Conservation (phyloP, 2,797 vertebrate species). For the Fundulus diaphanus region DNA sequence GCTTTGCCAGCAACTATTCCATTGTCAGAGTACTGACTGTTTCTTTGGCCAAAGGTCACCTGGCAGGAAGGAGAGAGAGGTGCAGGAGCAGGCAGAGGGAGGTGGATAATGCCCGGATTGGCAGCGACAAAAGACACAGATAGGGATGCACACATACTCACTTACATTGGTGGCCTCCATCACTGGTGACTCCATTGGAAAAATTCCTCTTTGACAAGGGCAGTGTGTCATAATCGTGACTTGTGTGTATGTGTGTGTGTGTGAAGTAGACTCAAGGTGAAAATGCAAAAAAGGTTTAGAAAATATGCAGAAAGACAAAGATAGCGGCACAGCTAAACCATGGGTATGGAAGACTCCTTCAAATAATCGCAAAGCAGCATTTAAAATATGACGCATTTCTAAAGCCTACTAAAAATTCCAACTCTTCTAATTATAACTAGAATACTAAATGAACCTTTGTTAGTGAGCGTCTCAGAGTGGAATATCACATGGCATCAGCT, state of each 20-base stretch:
- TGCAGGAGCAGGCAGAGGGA: conserved; percentile 22
- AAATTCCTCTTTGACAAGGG: conserved; percentile 30
- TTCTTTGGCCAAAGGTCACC: conserved; percentile 61
- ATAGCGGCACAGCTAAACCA: not conserved
- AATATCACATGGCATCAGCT: conserved; percentile 51
- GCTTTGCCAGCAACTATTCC: not conserved
- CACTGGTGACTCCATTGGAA: conserved; percentile 46
- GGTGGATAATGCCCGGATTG: conserved; percentile 31
- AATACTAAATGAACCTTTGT: conserved; percentile 20
- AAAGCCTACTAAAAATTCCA: not conserved
- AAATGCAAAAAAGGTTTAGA: no score
- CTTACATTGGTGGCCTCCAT: conserved; percentile 25
- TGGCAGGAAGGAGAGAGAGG: conserved; percentile 47
- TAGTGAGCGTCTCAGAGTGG: conserved; percentile 34
- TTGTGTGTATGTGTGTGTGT: no score
- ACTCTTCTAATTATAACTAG: not conserved
- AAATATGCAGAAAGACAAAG: not conserved
- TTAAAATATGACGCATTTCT: not conserved
- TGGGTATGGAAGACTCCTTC: not conserved
- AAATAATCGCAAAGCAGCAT: not conserved
- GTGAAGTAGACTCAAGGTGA: conserved; percentile 28
- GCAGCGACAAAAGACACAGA: conserved; percentile 29
- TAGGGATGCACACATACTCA: conserved; percentile 37
- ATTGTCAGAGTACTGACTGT: conserved; percentile 40
- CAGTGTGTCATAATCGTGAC: conserved; percentile 8